These are phyloP conservation scores for Neodiprion fabricii DNA, from an alignment of 1,140 invertebrate species.

Conservation along the genomic window DNA sequence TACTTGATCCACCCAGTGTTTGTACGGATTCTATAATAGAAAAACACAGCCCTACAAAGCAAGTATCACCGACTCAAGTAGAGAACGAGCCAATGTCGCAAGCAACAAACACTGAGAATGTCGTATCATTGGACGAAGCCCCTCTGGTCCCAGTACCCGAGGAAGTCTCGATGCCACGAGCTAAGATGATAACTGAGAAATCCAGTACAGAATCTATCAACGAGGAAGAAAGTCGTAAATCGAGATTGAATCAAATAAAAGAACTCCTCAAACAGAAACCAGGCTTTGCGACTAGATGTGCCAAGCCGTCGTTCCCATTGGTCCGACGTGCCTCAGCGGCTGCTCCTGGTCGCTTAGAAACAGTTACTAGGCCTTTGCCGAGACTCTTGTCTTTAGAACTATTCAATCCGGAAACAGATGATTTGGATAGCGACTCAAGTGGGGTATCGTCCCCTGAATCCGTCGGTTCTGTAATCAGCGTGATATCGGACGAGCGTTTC, in stretches of 20 bases:
- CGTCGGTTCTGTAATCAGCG: conserved; percentile 83
- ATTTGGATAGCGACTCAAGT: conserved; percentile 87
- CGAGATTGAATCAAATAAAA: conserved; percentile 71
- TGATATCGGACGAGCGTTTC: conserved; percentile 54
- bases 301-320: conserved; percentile 64
- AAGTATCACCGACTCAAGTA: neutral
- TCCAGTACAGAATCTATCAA: conserved; percentile 23
- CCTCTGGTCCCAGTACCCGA: conserved; percentile 27
- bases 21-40: neutral
- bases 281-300: conserved; percentile 53
- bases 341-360: conserved; percentile 58
- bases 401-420: conserved; percentile 90
- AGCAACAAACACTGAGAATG: neutral
- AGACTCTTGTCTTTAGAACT: conserved; percentile 81
- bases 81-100: conserved; percentile 21
- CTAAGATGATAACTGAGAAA: conserved; percentile 42
- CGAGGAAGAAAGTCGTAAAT: conserved; percentile 61
- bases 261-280: conserved; percentile 71
- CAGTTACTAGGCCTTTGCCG: conserved; percentile 66
- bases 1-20: neutral
- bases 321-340: conserved; percentile 66
- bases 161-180: conserved; percentile 37
- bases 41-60: neutral
- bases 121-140: conserved; percentile 15
- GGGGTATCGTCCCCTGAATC: conserved; percentile 87